Conservation (phyloP, 2,113 vertebrate genomes). For the Antechinus flavipes region DNA sequence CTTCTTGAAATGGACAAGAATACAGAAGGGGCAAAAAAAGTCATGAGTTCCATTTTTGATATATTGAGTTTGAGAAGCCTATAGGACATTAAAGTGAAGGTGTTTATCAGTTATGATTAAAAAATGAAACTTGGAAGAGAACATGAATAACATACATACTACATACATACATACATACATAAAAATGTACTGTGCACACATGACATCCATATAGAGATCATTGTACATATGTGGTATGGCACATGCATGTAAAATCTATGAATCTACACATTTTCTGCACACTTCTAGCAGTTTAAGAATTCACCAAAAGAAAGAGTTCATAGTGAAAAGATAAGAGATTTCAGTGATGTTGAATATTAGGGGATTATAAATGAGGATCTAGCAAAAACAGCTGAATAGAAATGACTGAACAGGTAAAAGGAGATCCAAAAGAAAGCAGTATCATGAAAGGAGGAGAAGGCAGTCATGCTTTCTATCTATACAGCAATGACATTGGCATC, state of each 20-base stretch:
- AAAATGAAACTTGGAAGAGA: not conserved
- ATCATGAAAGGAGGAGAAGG: not conserved
- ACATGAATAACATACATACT: not conserved
- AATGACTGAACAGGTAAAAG: not conserved
- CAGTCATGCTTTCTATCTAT: not conserved
- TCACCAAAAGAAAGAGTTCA: not conserved
- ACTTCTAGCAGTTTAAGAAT: not conserved
- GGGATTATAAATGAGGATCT: not conserved
- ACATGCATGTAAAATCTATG: too few relatives aligned
- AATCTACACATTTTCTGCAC: not conserved
- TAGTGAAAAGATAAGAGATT: not conserved
- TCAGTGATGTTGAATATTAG: not conserved
- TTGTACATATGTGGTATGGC: not conserved
- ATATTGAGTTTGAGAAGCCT: not conserved
- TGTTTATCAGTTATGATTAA: not conserved
- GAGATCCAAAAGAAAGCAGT: not conserved
- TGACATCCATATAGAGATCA: not conserved
- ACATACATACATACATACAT: not conserved
- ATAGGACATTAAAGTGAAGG: not conserved
- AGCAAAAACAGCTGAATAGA: not conserved
- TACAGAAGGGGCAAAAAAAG: not conserved
- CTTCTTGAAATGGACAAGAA: not conserved
- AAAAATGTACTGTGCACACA: not conserved
- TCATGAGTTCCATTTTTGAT: not conserved
- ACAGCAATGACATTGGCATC: slow-evolving; percentile 19